phyloP scores from a whole-genome alignment of 2,888 invertebrate species.

The Stenotaenia linearis region DNA sequence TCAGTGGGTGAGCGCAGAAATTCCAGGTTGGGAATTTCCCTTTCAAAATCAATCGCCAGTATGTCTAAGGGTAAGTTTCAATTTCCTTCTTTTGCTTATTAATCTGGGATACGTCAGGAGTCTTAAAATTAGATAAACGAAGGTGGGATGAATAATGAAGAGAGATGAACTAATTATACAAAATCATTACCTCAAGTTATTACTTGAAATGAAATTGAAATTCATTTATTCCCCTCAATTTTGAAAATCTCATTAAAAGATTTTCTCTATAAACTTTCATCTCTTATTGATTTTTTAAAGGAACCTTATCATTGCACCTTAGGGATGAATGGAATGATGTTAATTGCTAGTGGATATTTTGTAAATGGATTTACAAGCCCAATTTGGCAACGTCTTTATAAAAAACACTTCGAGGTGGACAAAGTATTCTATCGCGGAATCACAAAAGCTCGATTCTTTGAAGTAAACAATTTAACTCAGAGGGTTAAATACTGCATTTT shows the following conservation, averaged over 20 bases:
- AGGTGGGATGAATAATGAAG: too few species aligned
- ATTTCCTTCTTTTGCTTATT: too few species aligned
- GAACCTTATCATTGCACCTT: slow-evolving; percentile 21
- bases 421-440: slow-evolving; percentile 26
- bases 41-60: slow-evolving; percentile 7
- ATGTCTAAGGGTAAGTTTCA: slow-evolving; percentile 11
- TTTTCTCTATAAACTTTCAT: too few species aligned
- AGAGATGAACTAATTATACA: too few species aligned
- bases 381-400: slow-evolving; percentile 24
- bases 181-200: too few species aligned
- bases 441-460: slow-evolving; percentile 21
- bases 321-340: slow-evolving; percentile 31
- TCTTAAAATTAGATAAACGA: too few species aligned
- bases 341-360: not conserved
- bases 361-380: slow-evolving; percentile 18
- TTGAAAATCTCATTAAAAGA: too few species aligned
- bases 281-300: slow-evolving; percentile 1
- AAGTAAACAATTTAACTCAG: not conserved
- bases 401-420: slow-evolving; percentile 28
- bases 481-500: not conserved
- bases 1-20: slow-evolving; percentile 27
- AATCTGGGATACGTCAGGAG: too few species aligned
- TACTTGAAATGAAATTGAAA: too few species aligned
- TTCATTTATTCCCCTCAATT: too few species aligned
- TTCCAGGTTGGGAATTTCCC: slow-evolving; percentile 28